Percentiles rank a stretch among this genome's conserved stretches.
phyloP scores from a whole-genome alignment of 2,888 invertebrate species.

The Cylindroiulus punctatus region DNA sequence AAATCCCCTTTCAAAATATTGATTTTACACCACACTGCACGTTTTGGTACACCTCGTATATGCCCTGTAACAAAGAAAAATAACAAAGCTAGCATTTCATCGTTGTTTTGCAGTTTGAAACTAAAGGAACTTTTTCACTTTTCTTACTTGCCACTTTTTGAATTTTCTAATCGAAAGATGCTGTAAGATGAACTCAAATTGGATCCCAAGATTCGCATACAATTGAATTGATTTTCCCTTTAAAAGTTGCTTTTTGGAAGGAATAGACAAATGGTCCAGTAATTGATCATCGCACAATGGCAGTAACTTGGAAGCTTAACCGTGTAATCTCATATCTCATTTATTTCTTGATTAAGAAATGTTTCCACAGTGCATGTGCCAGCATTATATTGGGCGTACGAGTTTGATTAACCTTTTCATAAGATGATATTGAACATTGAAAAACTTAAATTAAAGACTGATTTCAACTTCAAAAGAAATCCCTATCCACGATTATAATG shows the following conservation, averaged over 20 bases:
- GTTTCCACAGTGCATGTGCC: no score
- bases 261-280: no score
- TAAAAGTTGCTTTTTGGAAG: no score
- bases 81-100: background rate
- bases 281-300: background rate
- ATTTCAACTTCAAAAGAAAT: background rate
- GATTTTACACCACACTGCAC: background rate
- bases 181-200: no score
- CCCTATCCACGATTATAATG: no score
- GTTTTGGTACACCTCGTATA: background rate
- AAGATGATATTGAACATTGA: background rate
- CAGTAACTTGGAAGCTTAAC: background rate
- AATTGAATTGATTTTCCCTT: no score
- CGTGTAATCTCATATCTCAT: background rate
- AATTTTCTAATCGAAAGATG: background rate
- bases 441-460: background rate
- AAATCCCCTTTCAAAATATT: slow-evolving; percentile 26
- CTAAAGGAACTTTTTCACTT: no score
- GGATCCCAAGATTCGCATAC: no score
- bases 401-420: background rate
- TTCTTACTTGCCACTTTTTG: background rate
- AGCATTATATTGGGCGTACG: background rate
- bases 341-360: no score
- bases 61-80: background rate
- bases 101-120: background rate